Conservation (phyloP, 2,797 vertebrate species). For the Pelodytes ibericus region DNA sequence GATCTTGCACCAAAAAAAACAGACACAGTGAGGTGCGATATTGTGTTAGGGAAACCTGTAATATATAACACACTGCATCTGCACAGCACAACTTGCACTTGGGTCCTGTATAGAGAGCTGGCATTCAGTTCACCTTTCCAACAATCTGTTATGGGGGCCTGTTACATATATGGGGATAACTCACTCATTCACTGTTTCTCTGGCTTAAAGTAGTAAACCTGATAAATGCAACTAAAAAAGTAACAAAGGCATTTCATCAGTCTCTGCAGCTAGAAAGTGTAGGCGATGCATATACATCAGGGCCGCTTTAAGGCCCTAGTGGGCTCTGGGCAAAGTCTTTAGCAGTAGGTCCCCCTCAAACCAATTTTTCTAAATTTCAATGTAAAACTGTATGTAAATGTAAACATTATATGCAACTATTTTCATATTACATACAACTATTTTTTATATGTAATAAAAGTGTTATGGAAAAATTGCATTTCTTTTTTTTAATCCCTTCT, state of each 20-base stretch:
- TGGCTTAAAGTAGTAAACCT: neutral
- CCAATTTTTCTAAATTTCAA: too few species aligned
- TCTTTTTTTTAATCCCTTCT: too few species aligned
- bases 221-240: neutral
- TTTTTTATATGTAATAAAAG: too few species aligned
- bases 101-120: constrained; percentile 15
- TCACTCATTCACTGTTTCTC: constrained; percentile 8
- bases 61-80: constrained; percentile 34
- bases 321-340: too few species aligned
- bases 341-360: too few species aligned
- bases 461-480: too few species aligned
- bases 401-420: too few species aligned
- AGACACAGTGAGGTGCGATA: constrained; percentile 43
- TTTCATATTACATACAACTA: too few species aligned
- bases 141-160: constrained; percentile 24
- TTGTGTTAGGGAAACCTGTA: neutral
- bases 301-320: too few species aligned
- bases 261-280: too few species aligned
- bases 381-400: too few species aligned
- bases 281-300: too few species aligned
- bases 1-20: constrained; percentile 21
- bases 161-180: constrained; percentile 18
- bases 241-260: neutral
- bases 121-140: constrained; percentile 24
- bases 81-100: constrained; percentile 26